Base-by-base conservation (phyloP, 64 coral and sea anemone species). In the Acropora tenuis region DNA sequence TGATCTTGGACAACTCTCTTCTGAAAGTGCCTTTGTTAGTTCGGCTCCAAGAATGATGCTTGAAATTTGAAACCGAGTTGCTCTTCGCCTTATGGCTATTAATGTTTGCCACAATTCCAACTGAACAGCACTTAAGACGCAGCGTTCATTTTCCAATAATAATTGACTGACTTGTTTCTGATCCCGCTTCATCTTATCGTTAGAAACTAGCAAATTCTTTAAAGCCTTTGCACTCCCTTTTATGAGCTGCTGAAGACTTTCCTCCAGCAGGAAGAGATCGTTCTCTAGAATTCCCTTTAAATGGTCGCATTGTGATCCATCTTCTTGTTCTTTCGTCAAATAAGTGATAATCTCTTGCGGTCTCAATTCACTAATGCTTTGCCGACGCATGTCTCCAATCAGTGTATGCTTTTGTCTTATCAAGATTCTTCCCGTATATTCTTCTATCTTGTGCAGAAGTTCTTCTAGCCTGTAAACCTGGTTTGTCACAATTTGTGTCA, bases 381-480 rank as follows among this genome's bases (percentile, higher is more conserved):
- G 2, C 52, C 79, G 43, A 44, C 41, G 79, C 40, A 61, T 40
- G 43, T 61, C 45, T 1, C 4, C 6, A 15, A 50, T 2, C 16
- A 82, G 6, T 41, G 52, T 50, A 61, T 82, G 80, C 52, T 20
- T 60, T 3, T 86, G 73, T 50, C 48, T 78, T 1, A 75, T 76
- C 44, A 86, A 80, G 13, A 92, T 43, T 2, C 85, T 45, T 63
- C 59, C 18, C 75, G 78, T 86, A 40, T 87, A 73, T 17, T 63
- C 43, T 19, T 92, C 82, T 2, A 87, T 40, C 69, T 84, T 69
- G 43, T 18, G 55, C 5, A 92, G 48, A 50, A 73, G 76, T 12
- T 45, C 75, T n/a, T 86, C 90, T 3, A 92, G 82, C 9, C 87
- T 17, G 5, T 53, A 47, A 42, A 79, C 12, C 73, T 75, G 55